phyloP scores from a whole-genome alignment of 2,113 vertebrate genomes.

The Malurus alboscapulatus region DNA sequence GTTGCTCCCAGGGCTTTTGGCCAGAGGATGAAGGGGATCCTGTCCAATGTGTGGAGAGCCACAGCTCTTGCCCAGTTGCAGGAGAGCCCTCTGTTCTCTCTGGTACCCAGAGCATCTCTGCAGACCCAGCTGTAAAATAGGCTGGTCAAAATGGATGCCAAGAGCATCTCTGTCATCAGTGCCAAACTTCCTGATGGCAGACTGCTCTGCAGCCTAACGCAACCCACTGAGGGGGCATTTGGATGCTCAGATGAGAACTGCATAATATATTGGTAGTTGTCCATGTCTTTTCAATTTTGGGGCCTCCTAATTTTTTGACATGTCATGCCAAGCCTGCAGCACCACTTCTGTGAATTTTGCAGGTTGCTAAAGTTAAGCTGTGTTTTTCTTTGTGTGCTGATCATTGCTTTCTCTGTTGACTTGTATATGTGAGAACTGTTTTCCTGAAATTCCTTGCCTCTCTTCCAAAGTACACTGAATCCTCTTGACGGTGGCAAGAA shows the following conservation, averaged over 20 bases:
- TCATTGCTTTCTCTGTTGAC: neutral
- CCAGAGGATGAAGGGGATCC: neutral
- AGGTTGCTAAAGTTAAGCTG: neutral
- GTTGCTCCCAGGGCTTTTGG: neutral
- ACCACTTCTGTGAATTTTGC: neutral
- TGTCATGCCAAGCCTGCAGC: neutral
- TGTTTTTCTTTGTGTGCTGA: neutral
- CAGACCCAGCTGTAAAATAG: neutral
- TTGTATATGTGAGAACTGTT: neutral
- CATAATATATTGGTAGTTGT: neutral
- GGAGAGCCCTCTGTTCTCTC: constrained; percentile 4
- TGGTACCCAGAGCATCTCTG: neutral
- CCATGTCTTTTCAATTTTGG: neutral
- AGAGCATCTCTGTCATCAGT: neutral
- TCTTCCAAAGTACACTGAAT: neutral
- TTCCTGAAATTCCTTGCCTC: neutral
- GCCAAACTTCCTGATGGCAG: neutral
- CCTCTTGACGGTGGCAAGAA: neutral
- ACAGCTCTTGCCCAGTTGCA: neutral
- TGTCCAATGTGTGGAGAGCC: neutral
- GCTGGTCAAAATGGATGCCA: constrained; percentile 17
- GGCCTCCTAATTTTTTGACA: neutral
- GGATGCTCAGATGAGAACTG: neutral
- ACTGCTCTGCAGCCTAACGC: neutral
- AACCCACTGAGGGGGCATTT: neutral